Evolutionary conservation across 2,797 vertebrate species (phyloP).

Genomic region (Sebastes trivittatus): DNA sequence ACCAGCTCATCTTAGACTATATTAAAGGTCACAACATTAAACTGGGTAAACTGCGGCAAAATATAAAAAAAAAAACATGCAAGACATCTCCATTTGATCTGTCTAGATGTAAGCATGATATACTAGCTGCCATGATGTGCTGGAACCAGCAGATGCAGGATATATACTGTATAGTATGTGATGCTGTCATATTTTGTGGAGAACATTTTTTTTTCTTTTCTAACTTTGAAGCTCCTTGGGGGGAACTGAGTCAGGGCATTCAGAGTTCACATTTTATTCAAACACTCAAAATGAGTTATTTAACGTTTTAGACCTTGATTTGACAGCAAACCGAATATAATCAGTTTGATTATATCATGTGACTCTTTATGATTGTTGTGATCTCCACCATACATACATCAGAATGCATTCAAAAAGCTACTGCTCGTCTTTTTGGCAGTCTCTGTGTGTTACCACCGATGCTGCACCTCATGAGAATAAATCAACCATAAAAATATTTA

Average conservation of each 20-base stretch:
- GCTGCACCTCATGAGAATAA: constrained; percentile 33
- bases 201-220: background rate
- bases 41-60: background rate
- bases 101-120: background rate
- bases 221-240: background rate
- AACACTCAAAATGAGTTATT: background rate
- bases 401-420: background rate
- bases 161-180: background rate
- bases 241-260: background rate
- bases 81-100: background rate
- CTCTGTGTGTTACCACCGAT: background rate
- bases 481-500: constrained; percentile 40
- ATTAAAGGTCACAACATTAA: background rate
- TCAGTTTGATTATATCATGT: background rate
- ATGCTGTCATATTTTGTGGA: background rate
- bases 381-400: background rate
- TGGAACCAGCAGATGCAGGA: background rate
- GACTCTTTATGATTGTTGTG: background rate
- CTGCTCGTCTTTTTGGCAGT: background rate
- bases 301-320: background rate
- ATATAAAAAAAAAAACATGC: background rate
- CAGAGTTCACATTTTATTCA: background rate
- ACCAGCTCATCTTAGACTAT: background rate
- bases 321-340: background rate
- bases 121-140: background rate